Base-by-base conservation (phyloP, 2,113 vertebrate species). In the Lycaon pictus region DNA sequence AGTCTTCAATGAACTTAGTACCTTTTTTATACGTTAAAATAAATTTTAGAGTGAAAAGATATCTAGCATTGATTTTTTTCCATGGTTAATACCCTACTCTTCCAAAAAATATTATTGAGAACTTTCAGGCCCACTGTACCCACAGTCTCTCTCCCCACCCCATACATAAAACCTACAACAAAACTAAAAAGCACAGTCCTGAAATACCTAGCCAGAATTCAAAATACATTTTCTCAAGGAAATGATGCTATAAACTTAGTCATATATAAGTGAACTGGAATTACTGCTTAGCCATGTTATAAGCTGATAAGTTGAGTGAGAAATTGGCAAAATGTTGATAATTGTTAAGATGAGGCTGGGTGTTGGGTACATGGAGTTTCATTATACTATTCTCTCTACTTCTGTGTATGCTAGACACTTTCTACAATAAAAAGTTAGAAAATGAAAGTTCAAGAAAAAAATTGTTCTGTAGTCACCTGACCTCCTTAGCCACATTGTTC, bases 381-480 rank as follows among this genome's bases (percentile, higher is more conserved):
- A 95, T 63, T 91, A 58, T 17, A 82, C 17, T 25, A 69, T 35
- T 65, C 77, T 85, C 81, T 71, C 67, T 67, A 87, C 37, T 89
- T 95, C 35, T 67, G 56, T 27, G 13, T n/a, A 67, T 76, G 62
- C 32, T 87, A 92, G 25, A 86, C 65, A 85, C 83, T 74, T 88
- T 85, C 71, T 86, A 92, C 11, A 95, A 86, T 63, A 62, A 90
- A 94, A 90, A 58, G 32, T 84, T 84, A 17, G 55, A 69, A 96
- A 69, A 27, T 11, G 29, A 27, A 88, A 85, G 10, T 67, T 74
- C 37, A 51, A 48, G 72, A 79, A 82, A 91, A 92, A 88, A 92
- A 32, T 35, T 43, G 23, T 53, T 43, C n/a, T 67, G 58, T 51
- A 29, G 48, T 88, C 48, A 63, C 37, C 43, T 85, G 65, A 74